Evolutionary conservation across 2,113 vertebrate genomes (phyloP), one percentile per base, ranked within the genome.

Genomic region (Planiliza haematocheilus): DNA sequence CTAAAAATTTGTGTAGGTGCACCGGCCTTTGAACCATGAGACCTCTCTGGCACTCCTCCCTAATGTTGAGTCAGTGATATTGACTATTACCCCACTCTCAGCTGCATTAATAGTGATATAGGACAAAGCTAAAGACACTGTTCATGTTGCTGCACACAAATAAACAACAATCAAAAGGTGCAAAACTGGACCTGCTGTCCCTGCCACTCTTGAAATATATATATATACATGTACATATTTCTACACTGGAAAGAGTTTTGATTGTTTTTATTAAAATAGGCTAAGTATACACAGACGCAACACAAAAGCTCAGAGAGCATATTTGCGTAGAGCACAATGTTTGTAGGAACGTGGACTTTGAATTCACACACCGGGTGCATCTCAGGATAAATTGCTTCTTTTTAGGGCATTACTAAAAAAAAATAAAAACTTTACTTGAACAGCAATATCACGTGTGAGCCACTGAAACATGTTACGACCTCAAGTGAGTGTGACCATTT

Each of bases 281-380:
- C 5, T 8, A 12, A 57, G 4, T 0, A 6, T 6, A 3, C 8
- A 10, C 0, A 5, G 6, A 46, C 58, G 14, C 50, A 73, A 38
- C 65, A 53, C 21, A 58, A 18, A 52, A 8, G 79, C 70, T 81
- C 88, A 90, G 61, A 88, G 83, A 77, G 65, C 69, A 85, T 88
- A 70, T 91, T 91, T 89, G 74, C 71, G 79, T 49, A 79, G 63
- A 70, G 57, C 9, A 1, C 18, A 8, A n/a, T 87, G 55, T 90
- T 89, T 92, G 87, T 82, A 83, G 82, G 51, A 72, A 60, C 66
- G 18, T 61, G 82, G 82, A 92, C 91, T 90, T 92, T 91, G 87
- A 74, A 82, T 77, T 68, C 17, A 61, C 78, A 70, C 48, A 72
- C 13, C 4, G 1, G 39, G 67, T 75, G 12, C 52, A 82, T 58